phyloP scores from a whole-genome alignment of 2,797 vertebrate species.

The Pangasius macronema region DNA sequence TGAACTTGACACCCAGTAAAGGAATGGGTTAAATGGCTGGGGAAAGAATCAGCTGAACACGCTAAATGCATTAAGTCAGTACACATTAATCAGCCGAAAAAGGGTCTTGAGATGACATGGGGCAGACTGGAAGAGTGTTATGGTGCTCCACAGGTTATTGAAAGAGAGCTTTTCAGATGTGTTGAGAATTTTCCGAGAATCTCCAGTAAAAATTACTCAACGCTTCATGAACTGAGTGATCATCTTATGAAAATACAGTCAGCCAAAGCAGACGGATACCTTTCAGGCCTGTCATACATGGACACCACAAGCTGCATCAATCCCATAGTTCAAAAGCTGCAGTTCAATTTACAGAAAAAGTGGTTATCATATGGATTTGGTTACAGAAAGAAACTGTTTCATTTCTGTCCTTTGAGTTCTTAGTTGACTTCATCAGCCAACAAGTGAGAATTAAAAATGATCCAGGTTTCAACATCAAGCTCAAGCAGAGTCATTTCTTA shows the following conservation, averaged over 20 bases:
- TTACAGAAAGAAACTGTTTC: constrained; percentile 25
- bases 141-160: too few relatives aligned
- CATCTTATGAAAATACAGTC: too few relatives aligned
- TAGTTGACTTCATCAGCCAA: constrained; percentile 57
- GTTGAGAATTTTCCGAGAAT: neutral
- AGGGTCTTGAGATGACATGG: constrained; percentile 44
- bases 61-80: constrained; percentile 50
- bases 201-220: too few relatives aligned
- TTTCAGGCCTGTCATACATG: too few relatives aligned
- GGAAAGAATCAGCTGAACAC: constrained; percentile 50
- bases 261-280: too few relatives aligned
- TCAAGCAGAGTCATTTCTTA: constrained; percentile 19
- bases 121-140: too few relatives aligned
- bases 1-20: constrained; percentile 40
- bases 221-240: too few relatives aligned
- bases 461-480: constrained; percentile 51
- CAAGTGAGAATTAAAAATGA: constrained; percentile 39
- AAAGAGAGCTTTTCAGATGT: too few relatives aligned
- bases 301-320: too few relatives aligned
- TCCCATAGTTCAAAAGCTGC: too few relatives aligned
- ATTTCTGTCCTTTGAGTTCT: constrained; percentile 45
- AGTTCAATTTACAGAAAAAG: too few relatives aligned
- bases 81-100: constrained; percentile 46
- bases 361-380: too few relatives aligned
- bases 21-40: constrained; percentile 55